Evolutionary conservation across 2,113 vertebrate species (phyloP).

Genomic region (Gopherus flavomarginatus): DNA sequence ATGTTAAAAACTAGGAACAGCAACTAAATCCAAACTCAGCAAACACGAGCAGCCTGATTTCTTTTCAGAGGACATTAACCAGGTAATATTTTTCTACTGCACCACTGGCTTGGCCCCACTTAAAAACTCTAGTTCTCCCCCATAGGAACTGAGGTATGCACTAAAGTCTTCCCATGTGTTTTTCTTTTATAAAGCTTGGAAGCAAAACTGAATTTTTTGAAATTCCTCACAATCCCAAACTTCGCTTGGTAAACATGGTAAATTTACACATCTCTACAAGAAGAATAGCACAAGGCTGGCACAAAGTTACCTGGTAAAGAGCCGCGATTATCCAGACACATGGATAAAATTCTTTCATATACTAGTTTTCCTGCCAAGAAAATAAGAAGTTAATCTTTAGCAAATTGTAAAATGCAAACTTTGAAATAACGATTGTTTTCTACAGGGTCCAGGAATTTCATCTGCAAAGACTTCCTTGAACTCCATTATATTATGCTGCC

Average conservation of each 20-base stretch:
- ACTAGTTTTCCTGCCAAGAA: constrained; percentile 88
- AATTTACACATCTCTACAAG: background rate
- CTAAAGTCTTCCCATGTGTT: background rate
- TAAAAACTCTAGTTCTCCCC: background rate
- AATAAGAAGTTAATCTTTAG: background rate
- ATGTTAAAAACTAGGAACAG: background rate
- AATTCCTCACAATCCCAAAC: background rate
- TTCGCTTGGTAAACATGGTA: background rate
- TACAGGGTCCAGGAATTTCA: rapidly evolving
- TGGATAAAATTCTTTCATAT: constrained; percentile 93
- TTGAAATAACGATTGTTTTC: background rate
- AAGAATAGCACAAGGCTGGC: background rate
- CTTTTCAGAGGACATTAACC: background rate
- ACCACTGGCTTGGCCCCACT: background rate
- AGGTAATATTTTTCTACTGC: background rate
- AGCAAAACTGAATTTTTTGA: background rate
- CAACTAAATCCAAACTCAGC: background rate
- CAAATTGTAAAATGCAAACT: background rate
- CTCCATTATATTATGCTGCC: constrained; percentile 52
- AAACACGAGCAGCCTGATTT: background rate
- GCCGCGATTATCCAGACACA: constrained; percentile 86
- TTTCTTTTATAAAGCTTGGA: background rate
- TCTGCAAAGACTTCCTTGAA: rapidly evolving
- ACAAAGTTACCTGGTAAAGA: constrained; percentile 82
- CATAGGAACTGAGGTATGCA: background rate